These are phyloP conservation scores for Thelohanellus kitauei DNA, from an alignment of 30 jellyfish, hydroid and myxozoan species.

Conservation along the genomic window DNA sequence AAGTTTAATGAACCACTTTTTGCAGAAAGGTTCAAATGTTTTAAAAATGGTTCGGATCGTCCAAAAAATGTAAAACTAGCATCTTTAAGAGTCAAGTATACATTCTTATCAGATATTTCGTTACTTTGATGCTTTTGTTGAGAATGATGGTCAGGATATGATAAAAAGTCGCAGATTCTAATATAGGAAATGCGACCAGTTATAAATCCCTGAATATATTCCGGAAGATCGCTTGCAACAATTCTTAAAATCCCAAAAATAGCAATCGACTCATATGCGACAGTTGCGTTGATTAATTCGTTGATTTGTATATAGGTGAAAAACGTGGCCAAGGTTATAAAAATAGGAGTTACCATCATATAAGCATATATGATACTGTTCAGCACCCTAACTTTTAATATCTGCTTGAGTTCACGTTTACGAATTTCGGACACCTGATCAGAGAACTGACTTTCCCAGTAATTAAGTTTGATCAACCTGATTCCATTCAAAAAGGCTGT, in stretches of 20 bases:
- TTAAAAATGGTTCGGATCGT: no score
- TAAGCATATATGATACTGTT: constrained; percentile 29
- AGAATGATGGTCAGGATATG: no score
- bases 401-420: constrained; percentile 15
- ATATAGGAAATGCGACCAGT: no score
- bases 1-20: no score
- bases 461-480: constrained; percentile 35
- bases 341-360: not conserved
- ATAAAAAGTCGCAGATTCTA: no score
- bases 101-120: no score
- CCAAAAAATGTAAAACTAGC: no score
- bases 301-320: not conserved
- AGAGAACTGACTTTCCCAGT: constrained; percentile 75
- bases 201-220: constrained; percentile 10
- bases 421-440: constrained; percentile 19
- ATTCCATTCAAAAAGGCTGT: constrained; percentile 63
- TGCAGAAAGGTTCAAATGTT: no score
- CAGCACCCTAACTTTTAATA: constrained; percentile 12
- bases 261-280: constrained; percentile 55
- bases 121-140: no score
- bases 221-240: constrained; percentile 46
- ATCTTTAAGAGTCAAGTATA: no score
- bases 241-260: constrained; percentile 32
- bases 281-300: constrained; percentile 23
- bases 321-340: not conserved